phyloP scores from a whole-genome alignment of 1,140 invertebrate species.

The Pentalonia nigronervosa region DNA sequence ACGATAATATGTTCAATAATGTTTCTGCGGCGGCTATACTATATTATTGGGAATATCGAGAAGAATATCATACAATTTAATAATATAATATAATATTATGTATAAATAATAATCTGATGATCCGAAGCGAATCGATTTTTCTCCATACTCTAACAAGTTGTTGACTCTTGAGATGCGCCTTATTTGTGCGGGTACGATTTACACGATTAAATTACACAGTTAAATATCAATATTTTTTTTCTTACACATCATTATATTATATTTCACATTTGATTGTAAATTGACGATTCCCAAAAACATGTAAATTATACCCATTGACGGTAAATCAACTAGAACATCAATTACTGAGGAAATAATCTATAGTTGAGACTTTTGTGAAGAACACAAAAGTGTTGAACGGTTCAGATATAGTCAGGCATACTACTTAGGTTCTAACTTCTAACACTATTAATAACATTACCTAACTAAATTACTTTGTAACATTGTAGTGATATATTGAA shows the following conservation, averaged over 20 bases:
- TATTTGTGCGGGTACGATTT: background rate
- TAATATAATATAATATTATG: slow-evolving; percentile 9
- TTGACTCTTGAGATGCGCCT: background rate
- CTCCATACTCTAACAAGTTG: slow-evolving; percentile 31
- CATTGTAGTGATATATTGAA: background rate
- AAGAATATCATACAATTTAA: background rate
- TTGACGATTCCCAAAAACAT: background rate
- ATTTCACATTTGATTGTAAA: slow-evolving; percentile 31
- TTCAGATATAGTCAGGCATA: background rate
- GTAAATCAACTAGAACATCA: slow-evolving; percentile 41
- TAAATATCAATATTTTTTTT: slow-evolving; percentile 26
- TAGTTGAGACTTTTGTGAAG: background rate
- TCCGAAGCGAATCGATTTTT: slow-evolving; percentile 53
- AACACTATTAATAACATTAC: background rate
- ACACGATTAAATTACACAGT: slow-evolving; percentile 33
- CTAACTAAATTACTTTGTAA: background rate
- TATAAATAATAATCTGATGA: slow-evolving; percentile 52
- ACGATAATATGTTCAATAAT: background rate
- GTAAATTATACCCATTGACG: background rate
- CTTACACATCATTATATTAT: background rate
- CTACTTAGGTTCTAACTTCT: background rate
- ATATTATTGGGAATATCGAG: slow-evolving; percentile 20
- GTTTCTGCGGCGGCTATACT: background rate
- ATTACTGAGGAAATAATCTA: background rate
- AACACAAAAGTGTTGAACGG: background rate